A percentile compares a stretch with the other conserved stretches of the same genome.
These are phyloP conservation scores for Plagodis pulveraria DNA, from an alignment of 2,888 invertebrate genomes.

Conservation along the genomic window DNA sequence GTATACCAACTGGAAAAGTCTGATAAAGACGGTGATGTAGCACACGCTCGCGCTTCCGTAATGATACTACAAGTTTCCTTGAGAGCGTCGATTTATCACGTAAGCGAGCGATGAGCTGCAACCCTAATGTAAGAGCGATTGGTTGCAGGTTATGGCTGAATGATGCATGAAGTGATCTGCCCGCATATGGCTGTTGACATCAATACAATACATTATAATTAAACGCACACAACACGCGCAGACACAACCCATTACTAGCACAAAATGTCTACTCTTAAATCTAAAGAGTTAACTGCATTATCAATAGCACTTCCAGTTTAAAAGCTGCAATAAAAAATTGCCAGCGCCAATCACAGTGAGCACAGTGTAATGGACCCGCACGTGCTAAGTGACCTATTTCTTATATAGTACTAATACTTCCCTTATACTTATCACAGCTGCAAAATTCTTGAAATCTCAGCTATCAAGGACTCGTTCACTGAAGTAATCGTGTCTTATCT, in stretches of 20 bases:
- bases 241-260: constrained; percentile 43
- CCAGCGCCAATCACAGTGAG: constrained; percentile 49
- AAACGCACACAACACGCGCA: constrained; percentile 55
- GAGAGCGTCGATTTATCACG: constrained; percentile 61
- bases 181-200: constrained; percentile 21
- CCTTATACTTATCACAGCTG: too few species aligned
- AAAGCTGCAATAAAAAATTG: constrained; percentile 58
- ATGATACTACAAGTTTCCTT: constrained; percentile 65
- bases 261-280: constrained; percentile 35
- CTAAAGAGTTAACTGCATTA: constrained; percentile 38
- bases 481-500: too few species aligned
- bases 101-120: constrained; percentile 53
- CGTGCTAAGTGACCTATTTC: too few species aligned
- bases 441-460: too few species aligned
- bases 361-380: too few species aligned
- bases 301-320: constrained; percentile 40
- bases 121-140: constrained; percentile 63
- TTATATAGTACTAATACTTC: too few species aligned
- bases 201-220: too few species aligned
- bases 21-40: constrained; percentile 60
- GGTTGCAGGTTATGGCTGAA: constrained; percentile 65
- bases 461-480: too few species aligned
- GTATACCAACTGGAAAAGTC: constrained; percentile 62
- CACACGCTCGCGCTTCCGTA: constrained; percentile 53
- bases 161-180: constrained; percentile 57